phyloP scores from a whole-genome alignment of 23 tunicate species.

The Aplidium turbinatum region DNA sequence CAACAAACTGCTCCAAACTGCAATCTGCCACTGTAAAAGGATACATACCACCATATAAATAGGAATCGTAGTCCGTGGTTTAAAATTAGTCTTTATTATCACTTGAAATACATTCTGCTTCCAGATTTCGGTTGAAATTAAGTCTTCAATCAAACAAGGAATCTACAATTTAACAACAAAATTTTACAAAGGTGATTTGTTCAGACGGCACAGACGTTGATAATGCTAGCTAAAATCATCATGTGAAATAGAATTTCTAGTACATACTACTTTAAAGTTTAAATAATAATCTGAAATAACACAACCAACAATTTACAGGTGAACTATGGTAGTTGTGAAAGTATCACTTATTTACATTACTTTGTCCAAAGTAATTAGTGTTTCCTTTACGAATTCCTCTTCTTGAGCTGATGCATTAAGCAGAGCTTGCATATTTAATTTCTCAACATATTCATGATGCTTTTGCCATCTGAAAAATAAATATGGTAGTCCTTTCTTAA shows the following conservation, averaged over 20 bases:
- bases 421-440: constrained; percentile 91
- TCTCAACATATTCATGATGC: constrained; percentile 91
- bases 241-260: too few species aligned
- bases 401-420: constrained; percentile 77
- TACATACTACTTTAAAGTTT: too few species aligned
- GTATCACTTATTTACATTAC: too few species aligned
- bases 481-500: too few species aligned
- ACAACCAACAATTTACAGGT: too few species aligned
- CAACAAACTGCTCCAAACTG: too few species aligned
- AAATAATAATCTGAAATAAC: too few species aligned
- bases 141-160: constrained; percentile 48
- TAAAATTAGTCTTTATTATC: constrained; percentile 74
- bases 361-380: constrained; percentile 58
- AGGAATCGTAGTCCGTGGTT: constrained; percentile 83
- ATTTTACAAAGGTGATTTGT: too few species aligned
- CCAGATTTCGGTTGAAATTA: constrained; percentile 83
- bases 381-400: constrained; percentile 82
- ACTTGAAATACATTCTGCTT: constrained; percentile 58
- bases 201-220: too few species aligned
- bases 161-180: constrained; percentile 36
- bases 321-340: too few species aligned
- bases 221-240: too few species aligned
- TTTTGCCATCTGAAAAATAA: constrained; percentile 90
- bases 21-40: too few species aligned
- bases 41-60: constrained; percentile 83